Evolutionary conservation across 2,113 vertebrate species (phyloP).

Genomic region (Erythrocebus patas): DNA sequence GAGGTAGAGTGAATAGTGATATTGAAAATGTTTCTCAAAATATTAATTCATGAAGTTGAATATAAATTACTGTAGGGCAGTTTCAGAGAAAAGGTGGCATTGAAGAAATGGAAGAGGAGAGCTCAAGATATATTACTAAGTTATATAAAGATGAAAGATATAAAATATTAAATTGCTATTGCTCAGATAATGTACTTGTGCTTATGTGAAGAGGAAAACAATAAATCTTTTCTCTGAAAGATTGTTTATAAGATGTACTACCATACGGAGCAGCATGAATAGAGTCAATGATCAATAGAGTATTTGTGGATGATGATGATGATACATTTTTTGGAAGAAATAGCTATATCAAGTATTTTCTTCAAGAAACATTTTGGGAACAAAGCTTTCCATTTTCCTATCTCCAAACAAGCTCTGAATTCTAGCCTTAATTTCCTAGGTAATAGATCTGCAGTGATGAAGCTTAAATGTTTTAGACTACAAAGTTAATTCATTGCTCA

Average conservation of each 20-base stretch:
- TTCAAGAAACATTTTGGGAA: neutral
- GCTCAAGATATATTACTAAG: neutral
- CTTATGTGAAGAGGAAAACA: neutral
- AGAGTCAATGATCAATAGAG: neutral
- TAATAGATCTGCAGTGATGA: neutral
- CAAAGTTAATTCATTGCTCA: constrained; percentile 15
- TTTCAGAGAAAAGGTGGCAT: neutral
- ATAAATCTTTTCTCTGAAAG: constrained; percentile 26
- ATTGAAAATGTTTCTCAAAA: neutral
- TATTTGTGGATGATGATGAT: neutral
- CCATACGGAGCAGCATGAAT: neutral
- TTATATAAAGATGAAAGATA: constrained; percentile 5
- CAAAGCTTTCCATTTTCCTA: neutral
- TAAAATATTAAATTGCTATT: constrained; percentile 24
- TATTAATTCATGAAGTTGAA: neutral
- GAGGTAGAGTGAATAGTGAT: neutral
- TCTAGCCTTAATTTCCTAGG: neutral
- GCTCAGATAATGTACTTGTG: constrained; percentile 1
- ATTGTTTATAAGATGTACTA: neutral
- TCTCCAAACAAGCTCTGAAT: neutral
- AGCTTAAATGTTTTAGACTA: neutral
- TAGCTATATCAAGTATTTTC: neutral
- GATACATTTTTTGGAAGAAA: neutral
- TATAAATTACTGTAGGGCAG: neutral
- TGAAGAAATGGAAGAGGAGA: neutral